phyloP scores from a whole-genome alignment of 2,888 invertebrate species.

The Cryptocephalus primarius region DNA sequence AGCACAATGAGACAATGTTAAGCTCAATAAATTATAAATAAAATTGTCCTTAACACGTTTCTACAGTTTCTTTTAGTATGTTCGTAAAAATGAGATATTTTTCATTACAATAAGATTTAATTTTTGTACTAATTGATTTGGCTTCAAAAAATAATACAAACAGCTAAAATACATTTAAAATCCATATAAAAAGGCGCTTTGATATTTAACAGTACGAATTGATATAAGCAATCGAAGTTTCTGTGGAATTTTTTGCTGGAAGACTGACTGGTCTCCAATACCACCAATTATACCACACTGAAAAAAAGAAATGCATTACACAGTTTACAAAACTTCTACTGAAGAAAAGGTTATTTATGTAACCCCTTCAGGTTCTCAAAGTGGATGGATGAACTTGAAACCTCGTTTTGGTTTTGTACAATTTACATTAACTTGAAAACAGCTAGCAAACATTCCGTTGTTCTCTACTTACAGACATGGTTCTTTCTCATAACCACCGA shows the following conservation, averaged over 20 bases:
- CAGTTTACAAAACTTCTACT: no score
- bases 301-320: conserved; percentile 28
- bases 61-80: not conserved
- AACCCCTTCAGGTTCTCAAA: no score
- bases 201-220: conserved; percentile 51
- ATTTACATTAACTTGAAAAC: not conserved
- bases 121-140: not conserved
- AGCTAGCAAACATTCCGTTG: not conserved
- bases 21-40: no score
- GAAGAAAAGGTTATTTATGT: no score
- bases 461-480: conserved; percentile 61
- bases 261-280: conserved; percentile 65
- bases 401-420: not conserved
- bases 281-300: conserved; percentile 80
- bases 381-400: no score
- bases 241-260: conserved; percentile 47
- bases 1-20: no score
- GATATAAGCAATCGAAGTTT: conserved; percentile 53
- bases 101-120: not conserved
- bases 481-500: conserved; percentile 59
- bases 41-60: no score
- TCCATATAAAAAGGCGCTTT: not conserved
- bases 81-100: conserved; percentile 1
- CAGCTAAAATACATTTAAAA: not conserved
- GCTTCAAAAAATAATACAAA: conserved; percentile 2